Conservation (phyloP, 2,797 vertebrate genomes). For the Zonotrichia albicollis region DNA sequence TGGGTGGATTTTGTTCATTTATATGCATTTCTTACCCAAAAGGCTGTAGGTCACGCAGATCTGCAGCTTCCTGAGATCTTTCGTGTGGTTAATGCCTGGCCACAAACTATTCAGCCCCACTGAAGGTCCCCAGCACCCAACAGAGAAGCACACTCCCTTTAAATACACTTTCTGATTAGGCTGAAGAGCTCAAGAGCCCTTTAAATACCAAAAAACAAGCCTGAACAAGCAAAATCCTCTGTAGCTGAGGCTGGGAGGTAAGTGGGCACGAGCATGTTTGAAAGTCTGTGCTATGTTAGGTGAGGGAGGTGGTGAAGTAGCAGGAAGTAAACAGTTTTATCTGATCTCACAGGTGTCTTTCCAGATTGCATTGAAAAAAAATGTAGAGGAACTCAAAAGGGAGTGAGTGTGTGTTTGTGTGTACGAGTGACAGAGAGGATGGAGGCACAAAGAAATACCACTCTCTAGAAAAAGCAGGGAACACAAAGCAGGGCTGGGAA, state of each 20-base stretch:
- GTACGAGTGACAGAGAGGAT: fast-evolving
- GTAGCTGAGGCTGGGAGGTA: background rate
- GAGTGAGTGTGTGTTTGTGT: background rate
- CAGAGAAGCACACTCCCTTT: background rate
- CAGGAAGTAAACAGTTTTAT: conserved; percentile 46
- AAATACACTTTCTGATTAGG: background rate
- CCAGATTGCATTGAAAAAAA: conserved; percentile 11
- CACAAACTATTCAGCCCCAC: background rate
- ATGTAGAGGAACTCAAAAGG: background rate
- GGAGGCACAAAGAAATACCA: background rate
- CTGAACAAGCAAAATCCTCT: background rate
- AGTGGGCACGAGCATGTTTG: background rate
- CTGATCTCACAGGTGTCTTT: conserved; percentile 20
- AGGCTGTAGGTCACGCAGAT: background rate
- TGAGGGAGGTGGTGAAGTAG: conserved; percentile 1
- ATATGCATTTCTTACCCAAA: background rate
- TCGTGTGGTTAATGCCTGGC: background rate
- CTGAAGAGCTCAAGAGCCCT: background rate
- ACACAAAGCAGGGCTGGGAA: background rate
- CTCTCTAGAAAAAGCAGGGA: background rate
- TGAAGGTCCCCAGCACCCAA: background rate
- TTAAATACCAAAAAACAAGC: background rate
- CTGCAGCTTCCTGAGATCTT: background rate
- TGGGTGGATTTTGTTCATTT: background rate
- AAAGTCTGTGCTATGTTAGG: background rate